A percentile compares a stretch with the other conserved stretches of the same genome.
Evolutionary conservation across 2,113 vertebrate genomes (phyloP).

Genomic region (Catharus fuscescens): DNA sequence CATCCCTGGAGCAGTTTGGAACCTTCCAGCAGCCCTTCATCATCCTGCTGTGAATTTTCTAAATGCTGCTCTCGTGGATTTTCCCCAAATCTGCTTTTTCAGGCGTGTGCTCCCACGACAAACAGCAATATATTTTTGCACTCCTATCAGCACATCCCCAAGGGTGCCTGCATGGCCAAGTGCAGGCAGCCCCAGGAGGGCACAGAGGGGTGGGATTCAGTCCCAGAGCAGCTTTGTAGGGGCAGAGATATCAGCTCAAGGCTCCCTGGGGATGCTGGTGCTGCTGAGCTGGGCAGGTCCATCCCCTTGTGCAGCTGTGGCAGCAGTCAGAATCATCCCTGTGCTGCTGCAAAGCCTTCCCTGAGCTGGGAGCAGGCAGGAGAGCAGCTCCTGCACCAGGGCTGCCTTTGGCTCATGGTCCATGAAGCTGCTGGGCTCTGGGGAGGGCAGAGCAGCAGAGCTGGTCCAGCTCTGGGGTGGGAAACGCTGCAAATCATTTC

Average conservation of each 20-base stretch:
- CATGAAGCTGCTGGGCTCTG: accelerated
- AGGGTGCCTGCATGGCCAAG: neutral
- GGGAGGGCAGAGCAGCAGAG: neutral
- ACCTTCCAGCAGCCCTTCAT: neutral
- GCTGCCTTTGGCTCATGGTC: neutral
- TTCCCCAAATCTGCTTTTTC: neutral
- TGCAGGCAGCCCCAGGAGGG: neutral
- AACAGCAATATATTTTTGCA: neutral
- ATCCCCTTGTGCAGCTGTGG: neutral
- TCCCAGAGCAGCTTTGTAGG: neutral
- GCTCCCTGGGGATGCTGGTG: neutral
- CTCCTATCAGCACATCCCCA: neutral
- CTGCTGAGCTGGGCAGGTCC: neutral
- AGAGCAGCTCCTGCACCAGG: neutral
- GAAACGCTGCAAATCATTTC: neutral
- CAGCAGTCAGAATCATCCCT: neutral
- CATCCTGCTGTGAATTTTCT: neutral
- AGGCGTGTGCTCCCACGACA: neutral
- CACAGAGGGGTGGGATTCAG: neutral
- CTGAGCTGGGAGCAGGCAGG: accelerated
- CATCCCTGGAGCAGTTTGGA: neutral
- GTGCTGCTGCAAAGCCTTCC: neutral
- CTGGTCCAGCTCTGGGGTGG: neutral
- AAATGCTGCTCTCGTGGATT: neutral
- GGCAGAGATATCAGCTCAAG: neutral